phyloP scores from a whole-genome alignment of 2,888 invertebrate species.

The Ethmia dodecea region DNA sequence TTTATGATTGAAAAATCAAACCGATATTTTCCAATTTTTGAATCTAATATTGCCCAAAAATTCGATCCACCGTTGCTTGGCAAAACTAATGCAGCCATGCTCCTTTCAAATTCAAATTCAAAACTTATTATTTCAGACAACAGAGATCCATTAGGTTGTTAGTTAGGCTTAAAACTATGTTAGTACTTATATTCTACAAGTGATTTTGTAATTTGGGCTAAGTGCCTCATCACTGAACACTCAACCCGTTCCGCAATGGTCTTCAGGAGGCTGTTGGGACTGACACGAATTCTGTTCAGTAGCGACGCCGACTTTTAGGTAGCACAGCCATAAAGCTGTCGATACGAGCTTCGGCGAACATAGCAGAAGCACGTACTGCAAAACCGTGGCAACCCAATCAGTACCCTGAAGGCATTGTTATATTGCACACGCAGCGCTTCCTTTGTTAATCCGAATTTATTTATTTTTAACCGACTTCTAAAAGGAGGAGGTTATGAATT shows the following conservation, averaged over 20 bases:
- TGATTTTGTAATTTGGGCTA: not conserved
- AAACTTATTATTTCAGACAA: not conserved
- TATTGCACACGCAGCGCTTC: not conserved
- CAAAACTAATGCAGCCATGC: too few species aligned
- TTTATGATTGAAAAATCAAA: too few species aligned
- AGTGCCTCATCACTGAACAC: not conserved
- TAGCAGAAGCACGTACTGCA: not conserved
- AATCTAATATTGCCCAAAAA: too few species aligned
- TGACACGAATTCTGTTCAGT: not conserved
- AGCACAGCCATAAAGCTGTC: not conserved
- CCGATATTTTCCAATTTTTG: too few species aligned
- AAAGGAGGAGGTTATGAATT: too few species aligned
- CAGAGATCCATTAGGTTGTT: not conserved
- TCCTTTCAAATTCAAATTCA: not conserved
- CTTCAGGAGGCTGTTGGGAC: not conserved
- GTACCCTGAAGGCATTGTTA: not conserved
- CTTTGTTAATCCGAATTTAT: too few species aligned
- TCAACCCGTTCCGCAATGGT: not conserved
- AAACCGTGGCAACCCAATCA: not conserved
- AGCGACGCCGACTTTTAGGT: not conserved
- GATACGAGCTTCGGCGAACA: not conserved
- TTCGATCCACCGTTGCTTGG: too few species aligned
- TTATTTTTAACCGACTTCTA: too few species aligned
- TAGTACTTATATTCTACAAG: not conserved
- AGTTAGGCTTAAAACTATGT: not conserved